Percentiles rank a stretch among this genome's conserved stretches.
phyloP scores from a whole-genome alignment of 2,797 vertebrate genomes.

The Rhabdophis nuchalis region DNA sequence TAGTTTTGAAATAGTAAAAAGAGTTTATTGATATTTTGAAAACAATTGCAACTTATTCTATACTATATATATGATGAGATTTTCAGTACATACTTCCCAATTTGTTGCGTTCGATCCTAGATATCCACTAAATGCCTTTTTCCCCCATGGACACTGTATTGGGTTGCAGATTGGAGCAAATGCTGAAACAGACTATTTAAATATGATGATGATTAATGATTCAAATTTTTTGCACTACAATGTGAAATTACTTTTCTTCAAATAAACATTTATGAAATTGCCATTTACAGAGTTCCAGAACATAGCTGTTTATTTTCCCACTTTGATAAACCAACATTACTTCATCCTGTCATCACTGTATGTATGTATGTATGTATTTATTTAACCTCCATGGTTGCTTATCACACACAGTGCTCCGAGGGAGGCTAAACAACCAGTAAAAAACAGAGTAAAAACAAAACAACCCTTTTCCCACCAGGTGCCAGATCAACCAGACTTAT shows the following conservation, averaged over 20 bases:
- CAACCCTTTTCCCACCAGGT: background rate
- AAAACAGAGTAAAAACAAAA: background rate
- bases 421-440: background rate
- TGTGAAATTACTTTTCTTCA: background rate
- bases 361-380: background rate
- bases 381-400: background rate
- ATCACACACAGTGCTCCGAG: background rate
- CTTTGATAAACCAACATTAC: background rate
- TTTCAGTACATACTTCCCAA: constrained; percentile 85
- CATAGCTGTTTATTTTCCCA: background rate
- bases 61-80: rapidly evolving
- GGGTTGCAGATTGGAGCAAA: constrained; percentile 97
- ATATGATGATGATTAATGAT: constrained; percentile 38
- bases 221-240: background rate
- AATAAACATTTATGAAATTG: background rate
- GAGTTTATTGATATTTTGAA: background rate
- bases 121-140: constrained; percentile 91
- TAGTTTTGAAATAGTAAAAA: background rate
- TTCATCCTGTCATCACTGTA: background rate
- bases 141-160: constrained; percentile 90
- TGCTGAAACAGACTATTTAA: constrained; percentile 85
- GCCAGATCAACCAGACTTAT: background rate
- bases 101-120: constrained; percentile 83
- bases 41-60: background rate
- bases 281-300: background rate